Evolutionary conservation across 1,140 invertebrate genomes (phyloP).

Genomic region (Drosophila asahinai): DNA sequence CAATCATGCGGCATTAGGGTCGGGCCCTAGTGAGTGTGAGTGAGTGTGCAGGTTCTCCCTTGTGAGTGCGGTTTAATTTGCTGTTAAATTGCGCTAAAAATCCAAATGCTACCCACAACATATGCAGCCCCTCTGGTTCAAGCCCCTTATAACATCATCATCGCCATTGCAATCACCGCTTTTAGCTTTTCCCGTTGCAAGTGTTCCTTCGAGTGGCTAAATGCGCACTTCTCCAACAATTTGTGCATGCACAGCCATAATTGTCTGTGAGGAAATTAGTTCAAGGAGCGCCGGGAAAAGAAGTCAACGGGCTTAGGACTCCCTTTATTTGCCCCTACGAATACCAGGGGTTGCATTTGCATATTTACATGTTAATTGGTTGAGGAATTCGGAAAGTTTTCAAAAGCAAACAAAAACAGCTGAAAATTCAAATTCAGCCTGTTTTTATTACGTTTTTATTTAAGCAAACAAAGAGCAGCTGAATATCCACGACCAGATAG

Average conservation of each 20-base stretch:
- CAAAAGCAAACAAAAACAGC: conserved; percentile 2
- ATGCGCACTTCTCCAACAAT: conserved; percentile 45
- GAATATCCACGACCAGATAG: conserved; percentile 1
- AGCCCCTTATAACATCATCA: conserved; percentile 11
- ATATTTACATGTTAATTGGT: conserved; percentile 15
- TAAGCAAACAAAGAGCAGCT: not conserved
- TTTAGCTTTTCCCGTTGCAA: conserved; percentile 12
- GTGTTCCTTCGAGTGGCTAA: conserved; percentile 45
- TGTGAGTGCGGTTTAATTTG: conserved; percentile 72
- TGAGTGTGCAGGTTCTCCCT: conserved; percentile 12
- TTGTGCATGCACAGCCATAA: conserved; percentile 55
- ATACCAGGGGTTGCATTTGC: not conserved
- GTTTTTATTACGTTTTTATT: not conserved
- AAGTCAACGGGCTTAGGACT: conserved; percentile 3
- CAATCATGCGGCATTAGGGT: conserved; percentile 52
- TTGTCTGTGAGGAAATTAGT: conserved; percentile 66
- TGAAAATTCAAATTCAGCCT: not conserved
- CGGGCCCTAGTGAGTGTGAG: conserved; percentile 14
- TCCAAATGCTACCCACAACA: conserved; percentile 59
- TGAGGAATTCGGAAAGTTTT: conserved; percentile 8
- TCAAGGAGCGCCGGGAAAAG: conserved; percentile 25
- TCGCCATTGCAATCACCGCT: conserved; percentile 11
- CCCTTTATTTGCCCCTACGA: not conserved
- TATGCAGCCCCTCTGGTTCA: conserved; percentile 19
- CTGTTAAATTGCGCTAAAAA: conserved; percentile 80